Evolutionary conservation across 2,797 vertebrate genomes (phyloP).

Genomic region (Pangasius krempfi): DNA sequence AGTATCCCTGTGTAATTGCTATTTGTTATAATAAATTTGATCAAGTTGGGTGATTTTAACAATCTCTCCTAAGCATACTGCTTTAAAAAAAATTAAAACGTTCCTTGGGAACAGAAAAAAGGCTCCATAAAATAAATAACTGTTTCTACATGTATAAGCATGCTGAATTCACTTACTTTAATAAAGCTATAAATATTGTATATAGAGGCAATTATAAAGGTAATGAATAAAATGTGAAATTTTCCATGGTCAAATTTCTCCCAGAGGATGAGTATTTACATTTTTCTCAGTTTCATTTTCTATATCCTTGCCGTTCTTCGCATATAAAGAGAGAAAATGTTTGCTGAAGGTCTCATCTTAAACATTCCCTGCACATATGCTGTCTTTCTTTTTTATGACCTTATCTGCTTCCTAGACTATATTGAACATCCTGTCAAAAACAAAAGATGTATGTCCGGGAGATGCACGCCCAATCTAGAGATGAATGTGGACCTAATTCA

Average conservation of each 20-base stretch:
- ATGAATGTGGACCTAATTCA: not conserved
- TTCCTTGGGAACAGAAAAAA: not conserved
- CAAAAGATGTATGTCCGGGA: not conserved
- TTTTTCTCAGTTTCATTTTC: not conserved
- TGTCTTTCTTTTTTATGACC: conserved; percentile 18
- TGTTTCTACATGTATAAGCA: not conserved
- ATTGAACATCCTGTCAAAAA: conserved; percentile 19
- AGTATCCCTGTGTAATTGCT: not conserved
- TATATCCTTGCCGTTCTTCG: not conserved
- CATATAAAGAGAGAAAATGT: not conserved
- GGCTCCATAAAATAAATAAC: not conserved
- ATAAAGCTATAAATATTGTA: not conserved
- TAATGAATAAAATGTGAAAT: not conserved
- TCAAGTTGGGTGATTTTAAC: not conserved
- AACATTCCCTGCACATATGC: not conserved
- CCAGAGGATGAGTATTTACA: not conserved
- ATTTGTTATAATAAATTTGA: not conserved
- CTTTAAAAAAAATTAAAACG: not conserved
- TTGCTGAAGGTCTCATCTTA: not conserved
- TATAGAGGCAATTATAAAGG: not conserved
- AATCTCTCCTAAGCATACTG: not conserved
- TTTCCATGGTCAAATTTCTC: not conserved
- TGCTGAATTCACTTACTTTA: not conserved
- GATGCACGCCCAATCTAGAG: not conserved
- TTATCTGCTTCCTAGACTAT: not conserved